Base-by-base conservation (phyloP, 2,888 invertebrate genomes). In the Ecliptopera silaceata region DNA sequence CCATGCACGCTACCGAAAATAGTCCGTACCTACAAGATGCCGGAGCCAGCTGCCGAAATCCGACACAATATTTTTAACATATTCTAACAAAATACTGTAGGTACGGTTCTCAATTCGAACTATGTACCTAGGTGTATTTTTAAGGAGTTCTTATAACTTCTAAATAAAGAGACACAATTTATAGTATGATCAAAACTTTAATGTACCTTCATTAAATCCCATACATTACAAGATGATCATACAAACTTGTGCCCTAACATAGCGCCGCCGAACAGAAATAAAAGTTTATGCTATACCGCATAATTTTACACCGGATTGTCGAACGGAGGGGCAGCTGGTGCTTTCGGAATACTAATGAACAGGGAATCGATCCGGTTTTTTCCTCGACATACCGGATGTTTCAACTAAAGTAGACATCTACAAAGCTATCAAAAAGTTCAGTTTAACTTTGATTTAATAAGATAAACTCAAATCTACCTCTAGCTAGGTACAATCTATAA, bases 1-100 rank as follows among this genome's bases (percentile, higher is more conserved):
- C 86, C 82, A 79, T 77, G 77, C 80, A 74, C 78, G 81, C 77
- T 76, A 76, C 82, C 84, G 71, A 84, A 90, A 90, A 90, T 89
- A 89, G 86, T 77, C 78, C 61, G 71, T 71, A 65, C 69, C 61
- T 29, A 12, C 15, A 76, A 68, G 72, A 62, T 68, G 72, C 70
- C 72, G 70, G 44, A 31, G 17, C 31, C 17, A 26, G 71, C 65
- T 72, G 45, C 57, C 73, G 85, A 84, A 74, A 85, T 79, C 69
- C 71, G 79, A 86, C 75, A 76, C 83, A 75, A 67, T 34, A 55
- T 13, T 52, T 36, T 12, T 36, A 31, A 32, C 32, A 10, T 10
- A 22, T 11, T 10, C 22, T 8, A 36, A 38, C 11, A 17, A 38
- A 38, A 38, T 13, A 6, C 6, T 6, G 22, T 1, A 20, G 2